Percentiles rank a stretch among this genome's conserved stretches.
Evolutionary conservation across 1,140 invertebrate genomes (phyloP).

Genomic region (Cyphomyrmex costatus): DNA sequence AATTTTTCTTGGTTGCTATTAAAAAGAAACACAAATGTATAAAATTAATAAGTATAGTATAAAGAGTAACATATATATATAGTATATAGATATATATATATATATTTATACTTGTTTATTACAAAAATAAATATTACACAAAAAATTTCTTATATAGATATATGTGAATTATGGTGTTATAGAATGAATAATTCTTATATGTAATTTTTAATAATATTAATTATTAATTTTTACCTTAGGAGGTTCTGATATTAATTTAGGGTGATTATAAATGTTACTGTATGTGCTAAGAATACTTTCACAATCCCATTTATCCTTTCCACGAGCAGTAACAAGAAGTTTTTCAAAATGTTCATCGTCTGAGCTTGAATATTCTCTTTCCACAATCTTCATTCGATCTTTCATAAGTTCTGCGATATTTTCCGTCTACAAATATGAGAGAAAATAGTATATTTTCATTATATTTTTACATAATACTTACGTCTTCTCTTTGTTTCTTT

Average conservation of each 20-base stretch:
- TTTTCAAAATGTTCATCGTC: conserved; percentile 89
- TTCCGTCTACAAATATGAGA: conserved; percentile 71
- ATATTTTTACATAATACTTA: conserved; percentile 64
- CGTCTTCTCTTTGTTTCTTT: conserved; percentile 79
- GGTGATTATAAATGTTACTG: conserved; percentile 96
- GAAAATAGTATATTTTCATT: not conserved
- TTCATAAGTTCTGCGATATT: conserved; percentile 80
- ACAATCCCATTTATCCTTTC: conserved; percentile 95
- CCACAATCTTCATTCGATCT: conserved; percentile 79
- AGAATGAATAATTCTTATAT: conserved; percentile 38
- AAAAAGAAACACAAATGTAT: conserved; percentile 62
- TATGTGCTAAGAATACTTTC: conserved; percentile 96
- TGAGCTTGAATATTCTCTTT: conserved; percentile 76
- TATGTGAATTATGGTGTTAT: no score
- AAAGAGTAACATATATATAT: no score
- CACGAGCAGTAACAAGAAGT: conserved; percentile 88
- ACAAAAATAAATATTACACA: no score
- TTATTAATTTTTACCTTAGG: conserved; percentile 86
- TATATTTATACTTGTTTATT: no score
- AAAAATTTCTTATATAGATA: no score
- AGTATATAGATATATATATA: no score
- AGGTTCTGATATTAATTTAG: conserved; percentile 94
- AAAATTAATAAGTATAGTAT: not conserved
- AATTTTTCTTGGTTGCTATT: conserved; percentile 88
- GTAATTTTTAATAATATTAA: conserved; percentile 37